Conservation (phyloP, 2,888 invertebrate species). For the Plebejus melissa region DNA sequence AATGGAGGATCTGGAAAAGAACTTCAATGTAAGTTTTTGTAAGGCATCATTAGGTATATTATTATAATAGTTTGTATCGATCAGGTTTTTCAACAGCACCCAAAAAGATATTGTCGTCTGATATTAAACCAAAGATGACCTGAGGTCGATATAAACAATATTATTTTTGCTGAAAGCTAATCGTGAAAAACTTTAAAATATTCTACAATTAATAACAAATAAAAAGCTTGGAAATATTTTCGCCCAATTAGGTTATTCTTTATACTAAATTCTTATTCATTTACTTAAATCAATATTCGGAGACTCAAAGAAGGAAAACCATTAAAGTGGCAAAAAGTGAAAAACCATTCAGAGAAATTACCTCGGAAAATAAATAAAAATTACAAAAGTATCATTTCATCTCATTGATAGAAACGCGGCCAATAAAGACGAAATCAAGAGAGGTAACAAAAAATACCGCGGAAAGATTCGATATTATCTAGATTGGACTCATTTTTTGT, state of each 20-base stretch:
- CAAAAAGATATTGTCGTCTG: too few relatives aligned
- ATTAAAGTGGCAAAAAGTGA: background rate
- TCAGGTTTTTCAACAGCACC: too few relatives aligned
- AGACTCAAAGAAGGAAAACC: background rate
- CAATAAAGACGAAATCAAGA: background rate
- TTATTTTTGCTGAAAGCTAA: background rate
- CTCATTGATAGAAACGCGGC: constrained; percentile 3
- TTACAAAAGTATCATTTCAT: background rate
- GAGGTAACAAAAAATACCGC: constrained; percentile 1
- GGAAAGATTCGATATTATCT: background rate
- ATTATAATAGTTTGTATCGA: too few relatives aligned
- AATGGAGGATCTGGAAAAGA: constrained; percentile 77
- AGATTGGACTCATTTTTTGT: background rate
- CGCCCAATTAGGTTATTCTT: background rate
- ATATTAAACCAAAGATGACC: too few relatives aligned
- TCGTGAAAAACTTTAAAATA: background rate
- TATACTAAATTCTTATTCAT: background rate
- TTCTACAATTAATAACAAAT: background rate
- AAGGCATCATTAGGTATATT: too few relatives aligned
- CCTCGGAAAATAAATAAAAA: constrained; percentile 1
- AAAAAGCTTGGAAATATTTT: background rate
- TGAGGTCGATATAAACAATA: too few relatives aligned
- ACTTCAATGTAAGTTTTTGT: background rate
- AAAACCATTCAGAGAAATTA: background rate
- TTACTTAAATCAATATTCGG: background rate